A percentile compares a stretch with the other conserved stretches of the same genome.
Conservation (phyloP, 2,797 vertebrate species). For the Cynopterus sphinx region DNA sequence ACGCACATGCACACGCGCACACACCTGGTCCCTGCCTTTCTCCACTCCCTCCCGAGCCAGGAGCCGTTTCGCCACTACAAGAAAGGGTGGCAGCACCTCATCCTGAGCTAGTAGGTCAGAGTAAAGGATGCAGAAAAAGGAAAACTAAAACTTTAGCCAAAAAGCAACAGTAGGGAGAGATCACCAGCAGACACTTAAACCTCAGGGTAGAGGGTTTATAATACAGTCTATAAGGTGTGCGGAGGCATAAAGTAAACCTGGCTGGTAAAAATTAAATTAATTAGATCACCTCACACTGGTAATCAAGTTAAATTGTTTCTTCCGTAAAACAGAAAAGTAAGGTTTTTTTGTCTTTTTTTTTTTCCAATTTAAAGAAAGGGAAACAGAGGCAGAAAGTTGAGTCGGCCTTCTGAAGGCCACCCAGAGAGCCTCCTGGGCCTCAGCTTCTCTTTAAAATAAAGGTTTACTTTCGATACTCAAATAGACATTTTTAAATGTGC, state of each 20-base stretch:
- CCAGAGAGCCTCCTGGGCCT: constrained; percentile 51
- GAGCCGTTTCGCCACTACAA: not conserved
- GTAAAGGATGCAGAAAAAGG: not conserved
- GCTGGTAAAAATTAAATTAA: not conserved
- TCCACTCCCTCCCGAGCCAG: not conserved
- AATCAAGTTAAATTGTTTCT: not conserved
- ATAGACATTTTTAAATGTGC: constrained; percentile 72
- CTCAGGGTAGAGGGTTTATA: too few species aligned
- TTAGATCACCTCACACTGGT: not conserved
- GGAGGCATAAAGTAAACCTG: not conserved
- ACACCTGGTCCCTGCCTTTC: not conserved
- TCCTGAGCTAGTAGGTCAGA: not conserved
- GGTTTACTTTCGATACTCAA: constrained; percentile 76
- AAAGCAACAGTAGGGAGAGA: not conserved
- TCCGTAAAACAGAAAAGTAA: not conserved
- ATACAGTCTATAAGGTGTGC: rapidly evolving
- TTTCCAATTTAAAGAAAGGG: not conserved
- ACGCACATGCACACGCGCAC: not conserved
- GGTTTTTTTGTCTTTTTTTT: not conserved
- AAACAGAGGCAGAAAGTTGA: constrained; percentile 52
- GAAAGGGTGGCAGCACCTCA: not conserved
- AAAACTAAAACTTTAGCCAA: not conserved
- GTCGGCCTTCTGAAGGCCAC: constrained; percentile 52
- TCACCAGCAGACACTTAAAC: not conserved
- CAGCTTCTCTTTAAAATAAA: constrained; percentile 74